These are phyloP conservation scores for Notodonta ziczac DNA, from an alignment of 2,888 invertebrate species.

Conservation along the genomic window DNA sequence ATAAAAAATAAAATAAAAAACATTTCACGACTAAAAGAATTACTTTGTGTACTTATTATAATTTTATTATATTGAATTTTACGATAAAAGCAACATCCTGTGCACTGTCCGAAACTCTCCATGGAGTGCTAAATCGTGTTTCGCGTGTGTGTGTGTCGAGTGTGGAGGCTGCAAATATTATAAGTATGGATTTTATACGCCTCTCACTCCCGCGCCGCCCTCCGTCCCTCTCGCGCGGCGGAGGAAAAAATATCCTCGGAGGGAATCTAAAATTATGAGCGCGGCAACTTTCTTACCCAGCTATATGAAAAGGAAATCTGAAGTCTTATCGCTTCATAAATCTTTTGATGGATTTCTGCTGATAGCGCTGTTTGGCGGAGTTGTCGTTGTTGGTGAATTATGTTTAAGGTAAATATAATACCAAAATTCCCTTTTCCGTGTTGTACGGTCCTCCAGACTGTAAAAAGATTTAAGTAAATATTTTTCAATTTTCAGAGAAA, in stretches of 20 bases:
- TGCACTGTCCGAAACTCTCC: conserved; percentile 73
- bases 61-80: too few species aligned
- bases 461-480: too few species aligned
- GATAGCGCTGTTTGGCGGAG: conserved; percentile 61
- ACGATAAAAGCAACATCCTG: conserved; percentile 46
- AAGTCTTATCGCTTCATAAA: conserved; percentile 72
- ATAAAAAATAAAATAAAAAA: too few species aligned
- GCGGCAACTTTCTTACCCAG: conserved; percentile 54
- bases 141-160: conserved; percentile 69
- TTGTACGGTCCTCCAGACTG: too few species aligned
- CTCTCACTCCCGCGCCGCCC: conserved; percentile 57
- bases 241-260: conserved; percentile 75
- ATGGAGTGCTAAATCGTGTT: conserved; percentile 76
- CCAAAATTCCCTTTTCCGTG: too few species aligned
- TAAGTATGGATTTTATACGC: conserved; percentile 82
- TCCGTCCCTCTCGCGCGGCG: conserved; percentile 60
- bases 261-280: conserved; percentile 80
- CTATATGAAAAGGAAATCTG: conserved; percentile 75
- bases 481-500: too few species aligned
- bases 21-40: too few species aligned
- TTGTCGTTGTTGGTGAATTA: conserved; percentile 40
- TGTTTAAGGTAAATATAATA: too few species aligned
- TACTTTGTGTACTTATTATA: too few species aligned
- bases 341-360: conserved; percentile 64
- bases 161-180: conserved; percentile 83